Conservation (phyloP, 2,797 vertebrate genomes). For the Semotilus atromaculatus region DNA sequence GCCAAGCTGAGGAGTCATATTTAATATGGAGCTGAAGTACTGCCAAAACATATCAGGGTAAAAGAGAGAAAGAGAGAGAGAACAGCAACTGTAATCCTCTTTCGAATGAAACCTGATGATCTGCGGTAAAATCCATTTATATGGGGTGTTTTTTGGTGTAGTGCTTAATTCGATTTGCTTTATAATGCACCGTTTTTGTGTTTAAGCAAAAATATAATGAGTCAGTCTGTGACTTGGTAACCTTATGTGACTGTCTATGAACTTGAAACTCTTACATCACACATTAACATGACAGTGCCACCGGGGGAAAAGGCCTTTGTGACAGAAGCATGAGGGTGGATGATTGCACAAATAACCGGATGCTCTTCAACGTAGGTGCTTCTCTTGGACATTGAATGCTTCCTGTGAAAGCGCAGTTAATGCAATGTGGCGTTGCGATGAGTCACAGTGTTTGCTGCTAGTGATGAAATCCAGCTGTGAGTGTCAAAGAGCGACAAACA, state of each 20-base stretch:
- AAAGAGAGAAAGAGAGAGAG: slow-evolving; percentile 44
- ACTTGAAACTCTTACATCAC: slow-evolving; percentile 26
- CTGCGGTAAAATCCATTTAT: slow-evolving; percentile 51
- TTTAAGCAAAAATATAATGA: slow-evolving; percentile 34
- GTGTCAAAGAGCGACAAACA: slow-evolving; percentile 60
- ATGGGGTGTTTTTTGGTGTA: slow-evolving; percentile 38
- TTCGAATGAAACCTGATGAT: slow-evolving; percentile 46
- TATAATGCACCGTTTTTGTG: slow-evolving; percentile 49
- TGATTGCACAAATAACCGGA: slow-evolving; percentile 24
- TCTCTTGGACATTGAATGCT: slow-evolving; percentile 61
- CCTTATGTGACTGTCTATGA: slow-evolving; percentile 16
- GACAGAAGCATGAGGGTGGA: neutral
- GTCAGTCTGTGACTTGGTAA: slow-evolving; percentile 23
- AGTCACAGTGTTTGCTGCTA: slow-evolving; percentile 64
- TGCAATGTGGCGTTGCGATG: slow-evolving; percentile 65
- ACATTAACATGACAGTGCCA: neutral
- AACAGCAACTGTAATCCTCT: slow-evolving; percentile 44
- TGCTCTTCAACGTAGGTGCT: slow-evolving; percentile 37
- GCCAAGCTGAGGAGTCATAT: slow-evolving; percentile 71
- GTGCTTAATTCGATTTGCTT: slow-evolving; percentile 52
- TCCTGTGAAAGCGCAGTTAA: slow-evolving; percentile 60
- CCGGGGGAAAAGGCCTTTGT: neutral
- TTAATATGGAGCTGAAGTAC: slow-evolving; percentile 75
- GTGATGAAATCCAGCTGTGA: slow-evolving; percentile 74
- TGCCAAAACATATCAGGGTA: slow-evolving; percentile 65